Evolutionary conservation across 2,113 vertebrate species (phyloP), one percentile per base, ranked within the genome.

Genomic region (Ovibos moschatus): DNA sequence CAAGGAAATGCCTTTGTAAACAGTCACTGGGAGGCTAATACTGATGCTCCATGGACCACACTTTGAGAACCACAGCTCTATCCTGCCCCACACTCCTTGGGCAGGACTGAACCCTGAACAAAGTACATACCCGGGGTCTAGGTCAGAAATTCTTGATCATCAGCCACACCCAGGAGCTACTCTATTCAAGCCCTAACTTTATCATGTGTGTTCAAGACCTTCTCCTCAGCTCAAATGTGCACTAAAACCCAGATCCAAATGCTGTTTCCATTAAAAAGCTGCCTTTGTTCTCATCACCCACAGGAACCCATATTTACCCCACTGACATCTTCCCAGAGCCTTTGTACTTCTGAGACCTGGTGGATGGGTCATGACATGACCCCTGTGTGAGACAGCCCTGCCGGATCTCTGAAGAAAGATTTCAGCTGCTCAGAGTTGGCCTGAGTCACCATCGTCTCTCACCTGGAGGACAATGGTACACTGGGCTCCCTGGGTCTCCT

Each of bases 301-400:
- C 19, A 43, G 27, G 11, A 64, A 1, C 3, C 28, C n/a, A 33
- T 14, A 30, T 12, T 55, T 9, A 74, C 3, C 21, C 13, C 5
- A 25, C 0, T 3, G 2, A 27, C 11, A 15, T 23, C 58, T 6
- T 0, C 2, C 17, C 12, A 16, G 16, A 8, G 4, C 4, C 21
- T 17, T 28, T 10, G 25, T 21, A 7, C 36, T n/a, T 74, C 76
- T 43, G 36, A 57, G 11, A 8, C 33, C 27, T 60, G 27, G 25
- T 12, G 5, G 23, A 25, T 5, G 17, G 10, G 36, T 30, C 47
- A 25, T 0, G 0, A 19, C 5, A 12, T 0, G n/a, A 83, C 51
- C n/a, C 25, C 12, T 8, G 51, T 11, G 19, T 2, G 3, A 50
- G 8, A 50, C 11, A 40, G 47, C 0, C 5, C n/a, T 6, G 10